A percentile compares a stretch with the other conserved stretches of the same genome.
phyloP scores from a whole-genome alignment of 1,140 invertebrate genomes.

The Halyomorpha halys region DNA sequence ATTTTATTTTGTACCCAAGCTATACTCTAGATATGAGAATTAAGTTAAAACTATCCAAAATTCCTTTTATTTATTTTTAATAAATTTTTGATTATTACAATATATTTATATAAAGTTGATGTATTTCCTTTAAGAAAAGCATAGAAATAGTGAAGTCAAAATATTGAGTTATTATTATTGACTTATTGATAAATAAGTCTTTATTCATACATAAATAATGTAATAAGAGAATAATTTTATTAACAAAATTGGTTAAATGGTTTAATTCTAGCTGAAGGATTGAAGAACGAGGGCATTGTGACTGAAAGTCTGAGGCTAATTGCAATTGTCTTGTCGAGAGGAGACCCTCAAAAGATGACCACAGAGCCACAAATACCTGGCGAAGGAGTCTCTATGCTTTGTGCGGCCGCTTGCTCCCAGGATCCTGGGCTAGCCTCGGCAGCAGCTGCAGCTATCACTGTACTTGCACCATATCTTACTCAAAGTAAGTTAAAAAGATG shows the following conservation, averaged over 20 bases:
- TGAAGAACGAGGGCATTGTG: constrained; percentile 5
- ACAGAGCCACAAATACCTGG: constrained; percentile 4
- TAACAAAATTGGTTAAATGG: neutral
- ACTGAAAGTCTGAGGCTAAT: constrained; percentile 19
- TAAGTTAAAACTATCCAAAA: no score
- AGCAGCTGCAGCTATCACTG: constrained; percentile 15
- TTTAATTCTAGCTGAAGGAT: constrained; percentile 18
- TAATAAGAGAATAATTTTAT: neutral
- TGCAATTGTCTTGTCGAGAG: neutral
- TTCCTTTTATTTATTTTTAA: no score
- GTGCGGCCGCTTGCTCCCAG: neutral
- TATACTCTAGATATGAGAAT: no score
- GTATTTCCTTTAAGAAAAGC: no score
- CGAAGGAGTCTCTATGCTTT: constrained; percentile 9
- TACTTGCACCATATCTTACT: constrained; percentile 13
- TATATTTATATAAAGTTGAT: no score
- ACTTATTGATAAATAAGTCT: no score
- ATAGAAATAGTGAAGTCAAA: no score
- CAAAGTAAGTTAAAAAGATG: constrained; percentile 24
- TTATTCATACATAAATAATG: neutral
- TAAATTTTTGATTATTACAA: no score
- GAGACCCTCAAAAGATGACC: neutral
- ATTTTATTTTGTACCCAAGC: no score
- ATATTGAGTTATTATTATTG: no score
- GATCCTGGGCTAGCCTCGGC: constrained; percentile 3